Evolutionary conservation across 2,888 invertebrate species (phyloP).

Genomic region (Hypena proboscidalis): DNA sequence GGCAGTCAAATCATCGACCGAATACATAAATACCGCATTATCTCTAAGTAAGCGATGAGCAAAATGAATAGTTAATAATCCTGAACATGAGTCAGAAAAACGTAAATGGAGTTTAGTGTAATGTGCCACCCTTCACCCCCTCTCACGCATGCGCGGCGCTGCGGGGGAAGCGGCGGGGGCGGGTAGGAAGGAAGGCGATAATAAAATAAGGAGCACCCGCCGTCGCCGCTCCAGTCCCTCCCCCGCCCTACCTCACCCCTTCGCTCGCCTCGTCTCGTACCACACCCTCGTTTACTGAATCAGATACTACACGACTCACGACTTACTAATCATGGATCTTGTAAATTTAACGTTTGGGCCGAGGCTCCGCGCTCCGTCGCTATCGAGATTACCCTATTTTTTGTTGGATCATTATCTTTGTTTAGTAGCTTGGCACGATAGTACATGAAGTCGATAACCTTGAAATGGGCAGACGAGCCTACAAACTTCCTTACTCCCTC

Average conservation of each 20-base stretch:
- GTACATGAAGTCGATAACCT: too few relatives aligned
- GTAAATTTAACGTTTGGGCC: slow-evolving; percentile 37
- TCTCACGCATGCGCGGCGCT: slow-evolving; percentile 36
- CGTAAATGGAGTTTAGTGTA: slow-evolving; percentile 36
- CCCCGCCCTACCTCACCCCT: slow-evolving; percentile 11
- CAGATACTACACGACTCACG: slow-evolving; percentile 43
- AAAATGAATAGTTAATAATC: slow-evolving; percentile 44
- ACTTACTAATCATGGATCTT: slow-evolving; percentile 44
- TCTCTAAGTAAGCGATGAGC: slow-evolving; percentile 6
- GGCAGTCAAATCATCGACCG: neutral
- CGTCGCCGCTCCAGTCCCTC: slow-evolving; percentile 31
- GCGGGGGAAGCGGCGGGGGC: slow-evolving; percentile 19
- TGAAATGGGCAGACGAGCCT: too few relatives aligned
- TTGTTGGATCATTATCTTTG: slow-evolving; percentile 32
- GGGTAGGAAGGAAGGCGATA: slow-evolving; percentile 57
- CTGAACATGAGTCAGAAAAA: slow-evolving; percentile 41
- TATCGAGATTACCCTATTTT: slow-evolving; percentile 12
- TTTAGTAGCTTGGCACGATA: too few relatives aligned
- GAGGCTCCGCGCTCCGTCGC: slow-evolving; percentile 20
- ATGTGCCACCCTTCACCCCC: slow-evolving; percentile 26
- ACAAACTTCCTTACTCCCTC: too few relatives aligned
- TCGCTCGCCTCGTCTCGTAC: slow-evolving; percentile 15
- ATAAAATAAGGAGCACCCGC: slow-evolving; percentile 60
- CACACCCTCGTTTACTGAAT: slow-evolving; percentile 42
- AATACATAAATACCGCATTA: slow-evolving; percentile 5